Base-by-base conservation (phyloP, 2,888 invertebrate genomes). In the Dioctria rufipes region DNA sequence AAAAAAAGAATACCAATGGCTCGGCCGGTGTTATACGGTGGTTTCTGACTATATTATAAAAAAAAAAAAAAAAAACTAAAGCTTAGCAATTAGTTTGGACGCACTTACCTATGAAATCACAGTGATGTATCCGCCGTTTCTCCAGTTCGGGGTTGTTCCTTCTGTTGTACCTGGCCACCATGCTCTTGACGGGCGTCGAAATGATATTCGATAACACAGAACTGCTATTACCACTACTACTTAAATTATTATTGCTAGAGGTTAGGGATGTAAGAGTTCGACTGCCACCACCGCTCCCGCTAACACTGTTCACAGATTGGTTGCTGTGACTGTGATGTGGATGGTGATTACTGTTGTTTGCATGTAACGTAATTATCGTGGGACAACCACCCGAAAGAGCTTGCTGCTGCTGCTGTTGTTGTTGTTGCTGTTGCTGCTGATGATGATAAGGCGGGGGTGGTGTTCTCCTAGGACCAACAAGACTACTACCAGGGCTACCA, bases 91-190 rank as follows among this genome's bases (percentile, higher is more conserved):
- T 40, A 46, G 37, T 39, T 49, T 46, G 51, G 25, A 40, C 49
- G 3, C 58, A 88, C 91, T 91, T 90, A 96, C 96, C 96, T 89
- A 96, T 93, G 90, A 96, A 98, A 91, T 97, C 96, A 91, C 98
- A 98, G 90, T 96, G 97, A 88, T 98, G 98, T 86, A 98, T 97
- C 87, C 98, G 91, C 85, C 98, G 91, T 89, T 98, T 98, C 89
- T 98, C 98, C 85, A 98, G 90, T 89, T 98, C 98, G 0, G 98
- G 98, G 90, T 98, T 98, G 90, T 98, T 98, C 87, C 98, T 92
- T 84, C 98, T 91, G 91, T 98, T 98, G 90, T 96, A 98, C 87
- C 95, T 96, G 83, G 92, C 88, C 43, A 90, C 88, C 83, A 86
- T 87, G 78, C 61, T 89, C 43, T 88, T 87, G 4, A 90, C 40